Evolutionary conservation across 2,797 vertebrate species (phyloP).

Genomic region (Lepus townsendii): DNA sequence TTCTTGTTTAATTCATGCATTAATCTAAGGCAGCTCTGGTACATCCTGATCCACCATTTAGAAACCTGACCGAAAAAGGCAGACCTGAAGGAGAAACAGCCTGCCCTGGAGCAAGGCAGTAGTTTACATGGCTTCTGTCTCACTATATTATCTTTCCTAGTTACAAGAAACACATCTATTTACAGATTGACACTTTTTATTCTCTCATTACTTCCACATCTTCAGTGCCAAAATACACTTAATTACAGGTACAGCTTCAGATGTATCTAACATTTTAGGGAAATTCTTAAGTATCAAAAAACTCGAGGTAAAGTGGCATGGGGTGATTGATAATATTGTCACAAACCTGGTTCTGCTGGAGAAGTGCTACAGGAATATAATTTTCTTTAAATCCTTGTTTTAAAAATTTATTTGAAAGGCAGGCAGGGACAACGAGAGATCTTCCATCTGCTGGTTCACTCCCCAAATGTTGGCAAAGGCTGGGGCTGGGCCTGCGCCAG

Average conservation of each 20-base stretch:
- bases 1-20: not conserved
- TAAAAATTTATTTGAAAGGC: too few relatives aligned
- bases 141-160: not conserved
- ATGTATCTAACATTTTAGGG: not conserved
- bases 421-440: too few relatives aligned
- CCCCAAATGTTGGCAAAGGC: too few relatives aligned
- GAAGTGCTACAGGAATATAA: not conserved
- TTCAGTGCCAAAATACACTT: conserved; percentile 28
- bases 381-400: not conserved
- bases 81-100: not conserved
- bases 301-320: not conserved
- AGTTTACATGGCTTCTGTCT: conserved; percentile 34
- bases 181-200: conserved; percentile 30
- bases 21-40: not conserved
- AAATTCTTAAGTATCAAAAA: conserved; percentile 58
- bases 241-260: conserved; percentile 11
- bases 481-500: too few relatives aligned
- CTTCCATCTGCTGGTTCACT: too few relatives aligned
- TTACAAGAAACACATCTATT: conserved; percentile 17
- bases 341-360: conserved; percentile 45
- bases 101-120: not conserved
- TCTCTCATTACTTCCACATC: not conserved
- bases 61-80: conserved; percentile 13
- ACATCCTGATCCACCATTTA: not conserved
- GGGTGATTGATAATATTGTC: not conserved